These are phyloP conservation scores for Osmoderma eremita DNA, from an alignment of 2,888 invertebrate genomes.

Conservation along the genomic window DNA sequence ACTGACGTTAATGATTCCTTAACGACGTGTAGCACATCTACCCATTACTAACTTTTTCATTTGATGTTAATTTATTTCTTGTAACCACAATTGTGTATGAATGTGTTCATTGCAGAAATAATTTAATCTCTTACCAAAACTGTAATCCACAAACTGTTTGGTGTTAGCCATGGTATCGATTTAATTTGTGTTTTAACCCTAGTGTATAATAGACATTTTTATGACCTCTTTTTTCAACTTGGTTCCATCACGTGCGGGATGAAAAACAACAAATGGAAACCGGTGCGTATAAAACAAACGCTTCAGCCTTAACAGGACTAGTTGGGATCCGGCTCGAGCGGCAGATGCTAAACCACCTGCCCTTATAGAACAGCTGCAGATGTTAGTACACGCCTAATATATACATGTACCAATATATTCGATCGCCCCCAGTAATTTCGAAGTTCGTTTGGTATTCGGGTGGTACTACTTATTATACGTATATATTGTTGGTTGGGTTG, in stretches of 20 bases:
- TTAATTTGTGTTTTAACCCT: conserved; percentile 17
- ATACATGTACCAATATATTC: conserved; percentile 13
- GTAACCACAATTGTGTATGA: no score
- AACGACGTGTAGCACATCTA: no score
- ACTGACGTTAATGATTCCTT: no score
- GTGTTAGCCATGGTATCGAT: conserved; percentile 5
- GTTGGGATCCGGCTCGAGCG: conserved; percentile 40
- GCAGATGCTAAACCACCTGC: conserved; percentile 57
- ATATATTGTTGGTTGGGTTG: no score
- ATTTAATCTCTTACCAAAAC: neutral
- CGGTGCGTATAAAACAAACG: conserved; percentile 25
- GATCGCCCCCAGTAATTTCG: conserved; percentile 48
- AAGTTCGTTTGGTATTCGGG: conserved; percentile 37
- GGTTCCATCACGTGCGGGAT: conserved; percentile 32
- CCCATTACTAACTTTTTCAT: no score
- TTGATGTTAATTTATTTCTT: no score
- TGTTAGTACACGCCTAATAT: conserved; percentile 45
- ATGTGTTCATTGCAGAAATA: no score
- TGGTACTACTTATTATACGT: conserved; percentile 5
- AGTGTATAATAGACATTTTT: conserved; percentile 11
- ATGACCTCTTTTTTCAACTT: conserved; percentile 14
- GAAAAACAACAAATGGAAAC: conserved; percentile 39
- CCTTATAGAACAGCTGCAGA: conserved; percentile 55
- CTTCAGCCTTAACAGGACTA: conserved; percentile 37
- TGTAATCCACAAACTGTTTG: neutral